A percentile compares a stretch with the other conserved stretches of the same genome.
These are phyloP conservation scores for Pseudochromis fuscus DNA, from an alignment of 2,797 vertebrate genomes.

Conservation along the genomic window DNA sequence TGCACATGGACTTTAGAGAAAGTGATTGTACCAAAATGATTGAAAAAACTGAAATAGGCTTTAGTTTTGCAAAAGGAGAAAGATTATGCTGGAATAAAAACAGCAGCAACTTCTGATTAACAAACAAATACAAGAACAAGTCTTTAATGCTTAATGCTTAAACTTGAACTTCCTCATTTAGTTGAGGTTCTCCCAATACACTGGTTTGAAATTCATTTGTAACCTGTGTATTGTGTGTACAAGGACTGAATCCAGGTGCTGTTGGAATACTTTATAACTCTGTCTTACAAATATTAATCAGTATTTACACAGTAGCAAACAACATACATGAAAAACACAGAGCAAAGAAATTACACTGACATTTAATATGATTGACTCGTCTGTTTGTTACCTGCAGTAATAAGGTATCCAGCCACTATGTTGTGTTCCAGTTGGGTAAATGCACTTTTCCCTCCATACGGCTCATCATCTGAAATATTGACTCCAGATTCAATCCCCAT, in stretches of 20 bases:
- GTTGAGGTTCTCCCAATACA: not conserved
- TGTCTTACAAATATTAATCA: too few species aligned
- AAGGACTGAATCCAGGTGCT: not conserved
- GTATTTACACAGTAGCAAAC: not conserved
- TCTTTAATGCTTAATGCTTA: not conserved
- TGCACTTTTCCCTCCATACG: constrained; percentile 85
- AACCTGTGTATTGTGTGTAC: too few species aligned
- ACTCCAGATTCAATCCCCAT: constrained; percentile 79
- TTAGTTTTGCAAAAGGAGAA: too few species aligned
- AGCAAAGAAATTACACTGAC: not conserved
- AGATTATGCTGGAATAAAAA: not conserved
- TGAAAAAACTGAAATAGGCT: too few species aligned
- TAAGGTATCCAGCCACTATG: constrained; percentile 94
- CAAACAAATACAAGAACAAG: not conserved
- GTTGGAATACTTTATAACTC: too few species aligned
- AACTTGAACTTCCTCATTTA: not conserved
- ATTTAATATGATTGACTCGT: not conserved
- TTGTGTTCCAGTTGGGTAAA: constrained; percentile 95
- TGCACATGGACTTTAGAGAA: too few species aligned
- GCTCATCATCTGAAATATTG: constrained; percentile 82
- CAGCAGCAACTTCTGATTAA: not conserved
- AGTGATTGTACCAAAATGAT: too few species aligned
- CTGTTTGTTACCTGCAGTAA: constrained; percentile 91
- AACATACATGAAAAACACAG: not conserved
- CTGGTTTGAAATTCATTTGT: not conserved